Evolutionary conservation across 2,797 vertebrate species (phyloP).

Genomic region (Aplochiton taeniatus): DNA sequence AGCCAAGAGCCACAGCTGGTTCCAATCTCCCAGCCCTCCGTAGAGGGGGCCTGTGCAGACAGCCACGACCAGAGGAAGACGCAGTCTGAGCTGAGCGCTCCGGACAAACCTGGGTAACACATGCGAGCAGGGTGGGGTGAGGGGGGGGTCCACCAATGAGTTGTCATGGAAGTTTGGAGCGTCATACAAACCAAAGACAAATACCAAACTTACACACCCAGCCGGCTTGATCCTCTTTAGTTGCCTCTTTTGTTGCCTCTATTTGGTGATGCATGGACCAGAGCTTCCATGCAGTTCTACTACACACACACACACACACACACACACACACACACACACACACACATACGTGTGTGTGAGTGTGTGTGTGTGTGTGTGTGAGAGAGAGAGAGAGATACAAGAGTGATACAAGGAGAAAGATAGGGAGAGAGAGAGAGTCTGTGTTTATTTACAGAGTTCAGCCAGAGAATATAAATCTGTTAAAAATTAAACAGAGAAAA

Average conservation of each 20-base stretch:
- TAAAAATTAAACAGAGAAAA: neutral
- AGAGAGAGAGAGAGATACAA: neutral
- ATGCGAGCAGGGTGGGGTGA: slow-evolving; percentile 25
- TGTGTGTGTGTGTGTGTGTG: slow-evolving; percentile 3
- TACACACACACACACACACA: too few relatives aligned
- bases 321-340: too few relatives aligned
- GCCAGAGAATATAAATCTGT: slow-evolving; percentile 2
- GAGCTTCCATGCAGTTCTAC: too few relatives aligned
- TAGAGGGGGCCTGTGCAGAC: slow-evolving; percentile 43
- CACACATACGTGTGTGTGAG: neutral
- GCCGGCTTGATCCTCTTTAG: neutral
- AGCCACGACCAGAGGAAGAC: slow-evolving; percentile 46
- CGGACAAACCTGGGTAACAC: slow-evolving; percentile 12
- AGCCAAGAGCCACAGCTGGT: slow-evolving; percentile 72
- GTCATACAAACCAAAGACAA: neutral
- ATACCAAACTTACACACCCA: neutral
- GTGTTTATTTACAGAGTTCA: too few relatives aligned
- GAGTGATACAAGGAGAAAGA: neutral
- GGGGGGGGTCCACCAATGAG: slow-evolving; percentile 8
- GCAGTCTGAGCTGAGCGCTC: slow-evolving; percentile 20
- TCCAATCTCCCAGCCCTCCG: slow-evolving; percentile 60
- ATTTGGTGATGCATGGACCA: neutral
- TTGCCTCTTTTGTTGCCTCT: neutral
- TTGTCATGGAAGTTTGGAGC: neutral
- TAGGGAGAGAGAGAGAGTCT: too few relatives aligned